Evolutionary conservation across 1,140 invertebrate genomes (phyloP), one percentile per base, ranked within the genome.

Genomic region (Drosophila rufa): DNA sequence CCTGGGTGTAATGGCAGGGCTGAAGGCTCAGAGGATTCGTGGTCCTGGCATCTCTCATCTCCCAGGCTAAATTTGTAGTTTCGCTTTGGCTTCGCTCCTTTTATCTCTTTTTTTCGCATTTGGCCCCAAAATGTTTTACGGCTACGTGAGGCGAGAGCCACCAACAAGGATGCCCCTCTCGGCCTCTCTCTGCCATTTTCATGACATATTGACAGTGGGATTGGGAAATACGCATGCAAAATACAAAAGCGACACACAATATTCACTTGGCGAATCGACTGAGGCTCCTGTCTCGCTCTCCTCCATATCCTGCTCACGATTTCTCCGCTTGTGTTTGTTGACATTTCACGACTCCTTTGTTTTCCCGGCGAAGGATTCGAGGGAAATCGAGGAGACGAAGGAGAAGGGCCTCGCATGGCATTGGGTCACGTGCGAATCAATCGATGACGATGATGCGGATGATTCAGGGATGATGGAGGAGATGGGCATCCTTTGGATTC

Each of bases 251-350:
- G 68, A 65, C 64, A 79, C 68, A 70, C 76, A 75, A 81, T 81
- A 80, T 81, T 81, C 78, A 70, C 73, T 76, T 71, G 79, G 55
- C 71, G 76, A 79, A 75, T 80, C 48, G 76, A 80, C 76, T 68
- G 42, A 48, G 33, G 53, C 33, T 11, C 48, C 17, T n/a, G 15
- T 30, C 25, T 19, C 47, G 15, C 48, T 27, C 19, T 53, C 45
- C 48, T 57, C 62, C 36, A 38, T 15, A 45, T 74, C 66, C 40
- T 48, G 36, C 62, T 43, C 62, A 60, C 30, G 51, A 71, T 70
- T 45, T 61, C 42, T 42, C 36, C 33, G 57, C 51, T 70, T 30
- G 47, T 64, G 57, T 79, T 78, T 79, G 65, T 66, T 79, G 76
- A 77, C 76, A 57, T 79, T 71, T 59, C 51, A 22, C 42, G 53